A percentile compares a stretch with the other conserved stretches of the same genome.
phyloP scores from a whole-genome alignment of 2,113 vertebrate species.

The Varanus salvator region DNA sequence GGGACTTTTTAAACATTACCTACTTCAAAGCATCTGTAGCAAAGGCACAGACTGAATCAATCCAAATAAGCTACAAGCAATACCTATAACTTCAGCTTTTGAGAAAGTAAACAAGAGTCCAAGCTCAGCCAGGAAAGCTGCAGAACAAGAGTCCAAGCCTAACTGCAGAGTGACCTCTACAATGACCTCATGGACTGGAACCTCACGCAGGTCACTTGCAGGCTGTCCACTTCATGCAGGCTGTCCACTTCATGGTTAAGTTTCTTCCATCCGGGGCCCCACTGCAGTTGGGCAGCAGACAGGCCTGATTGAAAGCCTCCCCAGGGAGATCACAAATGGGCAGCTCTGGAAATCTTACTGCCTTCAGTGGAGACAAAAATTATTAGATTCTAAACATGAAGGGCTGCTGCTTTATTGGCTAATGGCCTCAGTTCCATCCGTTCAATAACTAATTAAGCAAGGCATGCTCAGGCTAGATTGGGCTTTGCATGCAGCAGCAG shows the following conservation, averaged over 20 bases:
- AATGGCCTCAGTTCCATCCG: conserved; percentile 62
- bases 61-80: background rate
- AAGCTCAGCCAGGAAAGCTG: conserved; percentile 12
- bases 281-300: background rate
- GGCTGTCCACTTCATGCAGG: no score
- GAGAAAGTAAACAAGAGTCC: background rate
- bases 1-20: background rate
- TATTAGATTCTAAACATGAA: conserved; percentile 30
- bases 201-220: background rate
- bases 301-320: background rate
- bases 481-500: conserved; percentile 49
- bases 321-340: background rate
- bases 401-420: conserved; percentile 54
- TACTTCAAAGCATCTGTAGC: background rate
- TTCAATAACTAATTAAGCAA: conserved; percentile 69
- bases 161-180: background rate
- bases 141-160: background rate
- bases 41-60: fast-evolving
- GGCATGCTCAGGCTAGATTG: conserved; percentile 45
- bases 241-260: background rate
- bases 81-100: background rate
- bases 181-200: background rate
- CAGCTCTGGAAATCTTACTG: conserved; percentile 34
- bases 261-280: conserved; percentile 4
- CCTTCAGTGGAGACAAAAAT: conserved; percentile 24